Evolutionary conservation across 2,113 vertebrate genomes (phyloP), one percentile per base, ranked within the genome.

Genomic region (Brachyhypopomus gauderio): DNA sequence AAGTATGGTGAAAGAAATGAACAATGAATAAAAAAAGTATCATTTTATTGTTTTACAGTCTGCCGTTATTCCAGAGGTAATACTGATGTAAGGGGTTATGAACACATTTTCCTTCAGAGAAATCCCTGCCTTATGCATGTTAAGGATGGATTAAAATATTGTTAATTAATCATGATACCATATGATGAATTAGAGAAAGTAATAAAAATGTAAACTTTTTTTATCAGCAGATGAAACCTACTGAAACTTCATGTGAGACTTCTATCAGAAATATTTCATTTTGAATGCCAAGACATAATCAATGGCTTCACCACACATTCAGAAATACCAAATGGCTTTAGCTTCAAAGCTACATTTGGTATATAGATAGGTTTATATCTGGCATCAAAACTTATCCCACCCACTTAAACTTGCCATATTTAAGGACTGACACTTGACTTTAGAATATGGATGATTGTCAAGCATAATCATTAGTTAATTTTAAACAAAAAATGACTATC

Each of bases 1-100:
- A 48, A 77, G 69, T 36, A 78, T 36, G 45, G 17, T 17, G 64
- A 74, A 73, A 85, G 8, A 82, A 86, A 75, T 77, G 55, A 82
- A 75, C 76, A 75, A 27, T 41, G 73, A 45, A 59, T 83, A 88
- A 91, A 92, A 92, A 70, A 38, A 38, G 84, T 89, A 82, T 90
- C 88, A 90, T 93, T 94, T 92, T 90, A 89, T 91, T 87, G 87
- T 85, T 89, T 89, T 90, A 85, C 85, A 90, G 89, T 84, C 86
- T 78, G 88, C 86, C 87, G 70, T 85, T 83, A 70, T 73, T 85
- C 86, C 72, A 89, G 87, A 91, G 85, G 71, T 90, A 85, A 86
- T 84, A 79, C 71, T 77, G 79, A 69, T 75, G 48, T 74, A 88
- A 85, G 84, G 87, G 84, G 88, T 88, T 85, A 90, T 88, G 88